These are phyloP conservation scores for Drepana arcuata DNA, from an alignment of 1,140 invertebrate species.

Conservation along the genomic window DNA sequence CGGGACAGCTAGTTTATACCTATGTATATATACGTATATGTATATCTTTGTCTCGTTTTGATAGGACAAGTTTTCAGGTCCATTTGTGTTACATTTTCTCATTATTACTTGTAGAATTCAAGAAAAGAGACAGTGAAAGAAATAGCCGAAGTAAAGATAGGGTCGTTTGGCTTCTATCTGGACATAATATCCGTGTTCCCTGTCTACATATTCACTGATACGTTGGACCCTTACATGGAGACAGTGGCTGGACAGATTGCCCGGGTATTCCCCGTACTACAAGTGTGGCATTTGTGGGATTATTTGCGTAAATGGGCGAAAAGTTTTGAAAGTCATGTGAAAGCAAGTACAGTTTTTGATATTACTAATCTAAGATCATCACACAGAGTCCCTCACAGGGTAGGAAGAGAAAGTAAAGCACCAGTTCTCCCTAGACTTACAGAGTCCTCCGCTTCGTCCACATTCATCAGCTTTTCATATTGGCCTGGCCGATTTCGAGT, in stretches of 20 bases:
- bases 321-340: constrained; percentile 39
- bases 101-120: constrained; percentile 27
- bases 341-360: too few relatives aligned
- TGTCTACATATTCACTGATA: constrained; percentile 45
- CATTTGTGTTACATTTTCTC: constrained; percentile 1
- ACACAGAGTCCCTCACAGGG: too few relatives aligned
- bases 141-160: constrained; percentile 57
- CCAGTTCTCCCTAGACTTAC: too few relatives aligned
- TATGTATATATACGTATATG: too few relatives aligned
- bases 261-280: constrained; percentile 32
- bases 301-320: constrained; percentile 41
- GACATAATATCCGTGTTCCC: constrained; percentile 55
- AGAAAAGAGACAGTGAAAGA: constrained; percentile 47
- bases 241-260: constrained; percentile 33
- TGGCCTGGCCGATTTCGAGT: too few relatives aligned
- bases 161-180: constrained; percentile 47
- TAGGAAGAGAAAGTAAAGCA: too few relatives aligned
- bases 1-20: too few relatives aligned
- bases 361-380: too few relatives aligned
- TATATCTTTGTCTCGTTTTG: too few relatives aligned
- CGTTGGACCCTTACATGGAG: constrained; percentile 32
- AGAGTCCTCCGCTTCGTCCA: too few relatives aligned
- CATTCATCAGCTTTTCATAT: too few relatives aligned
- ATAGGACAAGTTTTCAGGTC: constrained; percentile 1
- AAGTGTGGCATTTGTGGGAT: constrained; percentile 60